Percentiles rank a stretch among this genome's conserved stretches.
Conservation (phyloP, 23 tunicate species). For the Styela clava region DNA sequence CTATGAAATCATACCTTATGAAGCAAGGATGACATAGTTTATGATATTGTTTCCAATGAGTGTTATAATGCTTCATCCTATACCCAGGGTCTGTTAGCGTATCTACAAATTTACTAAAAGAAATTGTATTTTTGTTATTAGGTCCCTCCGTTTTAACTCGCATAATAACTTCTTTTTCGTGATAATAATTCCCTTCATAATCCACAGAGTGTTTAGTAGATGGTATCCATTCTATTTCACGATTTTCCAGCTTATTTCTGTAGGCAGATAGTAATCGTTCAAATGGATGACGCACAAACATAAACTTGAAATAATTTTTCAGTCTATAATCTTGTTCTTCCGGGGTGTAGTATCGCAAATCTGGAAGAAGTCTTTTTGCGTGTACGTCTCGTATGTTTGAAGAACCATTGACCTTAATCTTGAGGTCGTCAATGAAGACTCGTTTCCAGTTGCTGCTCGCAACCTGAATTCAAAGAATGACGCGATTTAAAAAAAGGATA, state of each 20-base stretch:
- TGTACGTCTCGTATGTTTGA: slow-evolving; percentile 13
- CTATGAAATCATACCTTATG: slow-evolving; percentile 37
- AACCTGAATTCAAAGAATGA: slow-evolving; percentile 12
- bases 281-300: slow-evolving; percentile 24
- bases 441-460: slow-evolving; percentile 37
- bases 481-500: too few species aligned
- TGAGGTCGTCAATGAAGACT: slow-evolving; percentile 19
- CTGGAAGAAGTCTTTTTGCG: slow-evolving; percentile 7
- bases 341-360: slow-evolving; percentile 3
- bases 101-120: slow-evolving; percentile 7
- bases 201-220: not conserved
- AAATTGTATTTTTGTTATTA: not conserved
- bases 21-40: slow-evolving; percentile 39
- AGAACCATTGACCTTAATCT: not conserved
- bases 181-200: not conserved
- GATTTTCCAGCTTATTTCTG: slow-evolving; percentile 18
- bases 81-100: slow-evolving; percentile 22
- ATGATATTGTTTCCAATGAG: slow-evolving; percentile 24
- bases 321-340: slow-evolving; percentile 27
- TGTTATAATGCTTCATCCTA: slow-evolving; percentile 16
- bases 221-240: not conserved
- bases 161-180: not conserved
- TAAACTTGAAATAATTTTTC: slow-evolving; percentile 19
- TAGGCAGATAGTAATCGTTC: slow-evolving; percentile 26
- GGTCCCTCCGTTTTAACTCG: not conserved